These are phyloP conservation scores for Malaclemys terrapin DNA, from an alignment of 2,113 vertebrate genomes.

Conservation along the genomic window DNA sequence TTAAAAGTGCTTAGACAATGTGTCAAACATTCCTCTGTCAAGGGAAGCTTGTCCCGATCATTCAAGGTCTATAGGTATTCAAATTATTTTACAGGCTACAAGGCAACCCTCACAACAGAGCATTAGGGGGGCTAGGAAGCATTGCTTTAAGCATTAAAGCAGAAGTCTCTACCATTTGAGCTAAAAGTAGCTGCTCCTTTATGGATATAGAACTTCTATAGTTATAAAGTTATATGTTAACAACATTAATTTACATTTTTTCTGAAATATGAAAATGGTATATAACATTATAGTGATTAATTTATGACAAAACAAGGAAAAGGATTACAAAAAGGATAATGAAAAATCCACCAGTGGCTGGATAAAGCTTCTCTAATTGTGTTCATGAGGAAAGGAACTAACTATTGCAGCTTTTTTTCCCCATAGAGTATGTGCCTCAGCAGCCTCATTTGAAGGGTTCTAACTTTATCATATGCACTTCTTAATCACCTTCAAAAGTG, in stretches of 20 bases:
- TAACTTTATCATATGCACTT: neutral
- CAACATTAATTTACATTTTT: neutral
- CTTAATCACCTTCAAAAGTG: neutral
- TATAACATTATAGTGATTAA: neutral
- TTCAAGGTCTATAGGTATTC: neutral
- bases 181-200: neutral
- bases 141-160: neutral
- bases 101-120: neutral
- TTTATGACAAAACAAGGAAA: neutral
- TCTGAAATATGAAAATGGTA: neutral
- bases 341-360: neutral
- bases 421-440: neutral
- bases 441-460: neutral
- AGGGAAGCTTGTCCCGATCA: neutral
- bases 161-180: neutral
- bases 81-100: neutral
- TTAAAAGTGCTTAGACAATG: neutral
- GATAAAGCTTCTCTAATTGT: slow-evolving; percentile 1
- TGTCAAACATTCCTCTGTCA: neutral
- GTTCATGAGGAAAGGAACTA: neutral
- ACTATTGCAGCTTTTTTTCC: neutral
- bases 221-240: neutral
- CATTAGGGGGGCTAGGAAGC: neutral
- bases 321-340: neutral
- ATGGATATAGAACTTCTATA: neutral